These are phyloP conservation scores for Delia radicum DNA, from an alignment of 1,140 invertebrate genomes.

Conservation along the genomic window DNA sequence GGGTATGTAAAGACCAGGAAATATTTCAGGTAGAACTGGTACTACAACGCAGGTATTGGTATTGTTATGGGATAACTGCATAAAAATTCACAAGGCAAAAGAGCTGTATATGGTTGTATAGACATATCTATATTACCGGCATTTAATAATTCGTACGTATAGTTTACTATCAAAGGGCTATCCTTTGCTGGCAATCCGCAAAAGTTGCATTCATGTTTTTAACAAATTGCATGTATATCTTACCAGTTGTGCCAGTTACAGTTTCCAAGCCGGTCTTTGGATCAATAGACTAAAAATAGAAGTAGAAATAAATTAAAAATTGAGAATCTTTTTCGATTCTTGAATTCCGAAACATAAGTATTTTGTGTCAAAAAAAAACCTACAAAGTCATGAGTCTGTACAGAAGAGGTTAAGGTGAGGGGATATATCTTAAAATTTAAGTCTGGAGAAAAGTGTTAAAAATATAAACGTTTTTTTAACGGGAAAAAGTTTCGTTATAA, in stretches of 20 bases:
- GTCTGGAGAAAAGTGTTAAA: too few relatives aligned
- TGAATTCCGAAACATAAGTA: too few relatives aligned
- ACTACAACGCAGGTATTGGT: conserved; percentile 2
- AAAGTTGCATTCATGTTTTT: background rate
- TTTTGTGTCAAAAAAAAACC: too few relatives aligned
- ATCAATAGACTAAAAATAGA: background rate
- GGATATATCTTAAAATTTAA: too few relatives aligned
- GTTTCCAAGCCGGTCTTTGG: background rate
- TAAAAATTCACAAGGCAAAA: background rate
- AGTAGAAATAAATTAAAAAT: too few relatives aligned
- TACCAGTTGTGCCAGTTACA: background rate
- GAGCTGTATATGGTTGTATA: background rate
- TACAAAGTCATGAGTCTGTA: too few relatives aligned
- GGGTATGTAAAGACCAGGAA: background rate
- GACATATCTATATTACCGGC: background rate
- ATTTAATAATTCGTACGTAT: background rate
- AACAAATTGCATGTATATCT: background rate
- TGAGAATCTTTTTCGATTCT: too few relatives aligned
- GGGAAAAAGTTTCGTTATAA: too few relatives aligned
- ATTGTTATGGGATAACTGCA: conserved; percentile 2
- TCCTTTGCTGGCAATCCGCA: background rate
- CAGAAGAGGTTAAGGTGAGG: too few relatives aligned
- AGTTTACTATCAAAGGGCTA: background rate
- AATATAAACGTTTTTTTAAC: too few relatives aligned
- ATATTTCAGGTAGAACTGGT: background rate